Evolutionary conservation across 1,140 invertebrate species (phyloP), one percentile per base, ranked within the genome.

Genomic region (Monomorium pharaonis): DNA sequence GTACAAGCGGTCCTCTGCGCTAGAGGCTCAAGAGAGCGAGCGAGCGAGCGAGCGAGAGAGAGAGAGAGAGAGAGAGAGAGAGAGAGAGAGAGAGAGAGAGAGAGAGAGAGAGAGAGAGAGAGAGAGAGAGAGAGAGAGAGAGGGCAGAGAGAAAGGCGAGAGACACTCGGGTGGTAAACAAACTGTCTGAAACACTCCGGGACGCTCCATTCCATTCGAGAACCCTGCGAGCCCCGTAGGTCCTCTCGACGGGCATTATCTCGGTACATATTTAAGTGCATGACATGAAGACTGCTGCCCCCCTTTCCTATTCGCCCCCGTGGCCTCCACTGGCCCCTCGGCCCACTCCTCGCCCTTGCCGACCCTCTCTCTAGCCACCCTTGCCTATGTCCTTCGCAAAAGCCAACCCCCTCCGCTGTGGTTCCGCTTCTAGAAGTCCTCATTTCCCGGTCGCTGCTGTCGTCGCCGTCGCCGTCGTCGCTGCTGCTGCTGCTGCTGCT

Each of bases 221-320:
- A 90, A 91, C 85, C 89, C 84, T 88, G 89, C 91, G 85, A 91
- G 78, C 87, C 86, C 88, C 89, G 84, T 87, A 85, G 90, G 88
- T 92, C 87, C 92, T 93, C 93, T 92, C 92, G 89, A 92, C 90
- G 91, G 78, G 93, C 91, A 94, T 95, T 94, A 95, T 94, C 93
- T 94, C 92, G 92, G 92, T 95, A 94, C 94, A 94, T 94, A 94
- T 95, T 94, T 94, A 94, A 94, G 94, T 94, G 92, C 92, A 91
- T 92, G 88, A 93, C 90, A 92, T 91, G 92, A 95, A 94, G 92
- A 93, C 91, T 90, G 85, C 87, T 88, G 78, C 89, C 90, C 86
- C 76, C 65, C 86, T 85, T 77, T 70, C 67, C 54, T 86, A 76
- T 72, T 86, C 56, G 49, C 37, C 72, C 24, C 77, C 62, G 56